Percentiles rank a stretch among this genome's conserved stretches.
These are phyloP conservation scores for Drosophila planitibia DNA, from an alignment of 2,888 invertebrate genomes.

Conservation along the genomic window DNA sequence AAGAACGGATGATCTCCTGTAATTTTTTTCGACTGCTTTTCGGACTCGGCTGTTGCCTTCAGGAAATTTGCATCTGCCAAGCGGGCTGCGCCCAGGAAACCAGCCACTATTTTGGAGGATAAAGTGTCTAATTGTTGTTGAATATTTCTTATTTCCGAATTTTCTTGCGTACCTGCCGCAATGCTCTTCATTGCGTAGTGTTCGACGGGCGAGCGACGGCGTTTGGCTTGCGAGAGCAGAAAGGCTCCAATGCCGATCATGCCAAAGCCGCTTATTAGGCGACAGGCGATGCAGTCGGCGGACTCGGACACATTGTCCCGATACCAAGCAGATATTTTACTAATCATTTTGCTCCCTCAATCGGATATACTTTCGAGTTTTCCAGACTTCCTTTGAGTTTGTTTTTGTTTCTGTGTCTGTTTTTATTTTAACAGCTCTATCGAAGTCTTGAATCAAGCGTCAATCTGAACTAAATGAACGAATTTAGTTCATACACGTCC, in stretches of 20 bases:
- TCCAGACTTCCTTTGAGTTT: constrained; percentile 2
- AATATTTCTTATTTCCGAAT: not conserved
- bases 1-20: constrained; percentile 44
- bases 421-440: constrained; percentile 16
- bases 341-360: constrained; percentile 53
- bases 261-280: constrained; percentile 87
- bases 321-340: constrained; percentile 65
- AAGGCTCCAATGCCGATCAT: constrained; percentile 88
- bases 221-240: constrained; percentile 87
- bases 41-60: constrained; percentile 52
- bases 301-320: constrained; percentile 57
- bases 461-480: constrained; percentile 7
- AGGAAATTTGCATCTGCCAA: constrained; percentile 85
- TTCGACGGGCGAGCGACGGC: constrained; percentile 81
- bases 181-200: constrained; percentile 69
- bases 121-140: not conserved
- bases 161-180: constrained; percentile 66
- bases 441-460: constrained; percentile 15
- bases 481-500: constrained; percentile 5
- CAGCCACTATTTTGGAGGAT: constrained; percentile 85
- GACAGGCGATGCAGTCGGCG: constrained; percentile 87
- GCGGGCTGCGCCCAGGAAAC: constrained; percentile 87
- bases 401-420: not conserved
- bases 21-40: constrained; percentile 26
- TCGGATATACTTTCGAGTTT: constrained; percentile 17